Base-by-base conservation (phyloP, 1,140 invertebrate species). In the Ceratitis capitata region DNA sequence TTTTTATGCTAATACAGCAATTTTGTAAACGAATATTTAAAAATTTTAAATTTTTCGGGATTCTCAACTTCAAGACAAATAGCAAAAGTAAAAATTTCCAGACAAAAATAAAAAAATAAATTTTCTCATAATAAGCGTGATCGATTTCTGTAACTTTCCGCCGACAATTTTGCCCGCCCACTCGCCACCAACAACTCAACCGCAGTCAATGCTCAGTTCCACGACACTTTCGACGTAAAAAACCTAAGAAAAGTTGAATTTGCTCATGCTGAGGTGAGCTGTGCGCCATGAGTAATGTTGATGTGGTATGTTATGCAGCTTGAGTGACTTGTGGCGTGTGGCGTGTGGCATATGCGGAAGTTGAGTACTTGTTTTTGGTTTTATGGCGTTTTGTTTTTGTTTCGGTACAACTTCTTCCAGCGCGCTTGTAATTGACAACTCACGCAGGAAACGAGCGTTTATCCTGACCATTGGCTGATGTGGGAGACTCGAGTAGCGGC, bases 391-490 rank as follows among this genome's bases (percentile, higher is more conserved):
- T 69, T 53, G 19, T 2, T 4, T 6, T 39, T 69, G 32, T 56
- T 56, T 56, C 23, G n/a, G 51, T 9, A n/a, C 23, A 7, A 14
- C 51, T 47, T 47, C 26, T 16, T 16, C 45, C 45, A 10, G 26
- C n/a, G 29, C 26, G 23, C 35, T 47, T 74, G 26, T 89, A 89
- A 90, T 89, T 89, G 89, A 86, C 89, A 89, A 91, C 89, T 91
- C 89, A 91, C 89, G 89, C 89, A 90, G 89, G 89, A 91, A 91
- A 91, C 89, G 89, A 88, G 86, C 87, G 86, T 89, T 90, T 91
- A 89, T 89, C 87, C 86, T 85, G 89, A 69, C 87, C 87, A 86
- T 90, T 90, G 88, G 87, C 88, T 90, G 42, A 16, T 26, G n/a
- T 39, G 49, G 47, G n/a, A n/a, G n/a, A n/a, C n/a, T n/a, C 45